Conservation (phyloP, 2,888 invertebrate genomes). For the Pomacea canaliculata region DNA sequence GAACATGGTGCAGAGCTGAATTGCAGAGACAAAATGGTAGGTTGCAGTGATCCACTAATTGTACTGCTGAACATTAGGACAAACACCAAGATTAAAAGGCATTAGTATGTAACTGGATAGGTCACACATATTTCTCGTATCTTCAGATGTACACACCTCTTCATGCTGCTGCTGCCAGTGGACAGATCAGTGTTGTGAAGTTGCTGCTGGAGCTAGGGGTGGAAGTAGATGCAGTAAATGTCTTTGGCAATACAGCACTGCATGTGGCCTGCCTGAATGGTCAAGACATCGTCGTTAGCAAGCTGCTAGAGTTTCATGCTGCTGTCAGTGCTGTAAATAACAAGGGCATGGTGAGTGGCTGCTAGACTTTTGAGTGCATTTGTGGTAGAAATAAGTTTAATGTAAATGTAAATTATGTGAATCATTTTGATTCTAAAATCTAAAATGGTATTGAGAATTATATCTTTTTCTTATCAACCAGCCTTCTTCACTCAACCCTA, state of each 20-base stretch:
- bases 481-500: neutral
- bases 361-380: neutral
- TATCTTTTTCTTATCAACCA: neutral
- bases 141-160: constrained; percentile 75
- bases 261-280: constrained; percentile 77
- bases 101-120: too few relatives aligned
- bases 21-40: constrained; percentile 70
- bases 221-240: constrained; percentile 75
- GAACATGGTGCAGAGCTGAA: constrained; percentile 69
- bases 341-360: constrained; percentile 70
- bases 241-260: constrained; percentile 74
- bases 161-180: constrained; percentile 76
- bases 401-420: neutral
- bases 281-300: constrained; percentile 73
- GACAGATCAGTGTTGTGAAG: constrained; percentile 71
- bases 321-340: constrained; percentile 74
- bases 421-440: neutral
- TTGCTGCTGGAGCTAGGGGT: constrained; percentile 74
- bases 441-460: neutral
- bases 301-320: constrained; percentile 73
- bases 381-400: neutral
- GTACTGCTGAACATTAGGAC: too few relatives aligned
- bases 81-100: too few relatives aligned
- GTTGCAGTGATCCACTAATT: neutral
- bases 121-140: neutral